These are phyloP conservation scores for Scaeva pyrastri DNA, from an alignment of 2,888 invertebrate genomes.

Conservation along the genomic window DNA sequence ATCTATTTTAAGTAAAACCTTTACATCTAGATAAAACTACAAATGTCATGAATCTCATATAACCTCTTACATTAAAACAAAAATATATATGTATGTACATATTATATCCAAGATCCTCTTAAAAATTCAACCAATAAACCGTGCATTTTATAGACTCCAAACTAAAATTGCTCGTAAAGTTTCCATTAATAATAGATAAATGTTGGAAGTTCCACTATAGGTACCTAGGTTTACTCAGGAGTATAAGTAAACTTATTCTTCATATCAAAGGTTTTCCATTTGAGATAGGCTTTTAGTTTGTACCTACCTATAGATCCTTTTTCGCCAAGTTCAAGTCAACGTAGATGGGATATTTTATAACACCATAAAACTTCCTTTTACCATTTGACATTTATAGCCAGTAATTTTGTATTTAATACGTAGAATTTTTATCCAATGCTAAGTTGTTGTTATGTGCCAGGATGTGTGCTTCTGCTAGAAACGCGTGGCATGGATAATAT, in stretches of 20 bases:
- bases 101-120: conserved; percentile 17
- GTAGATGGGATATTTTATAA: conserved; percentile 62
- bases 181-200: conserved; percentile 76
- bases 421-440: conserved; percentile 68
- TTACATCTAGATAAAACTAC: conserved; percentile 10
- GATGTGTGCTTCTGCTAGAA: conserved; percentile 43
- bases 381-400: conserved; percentile 71
- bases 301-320: conserved; percentile 48
- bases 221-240: too few species aligned
- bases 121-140: conserved; percentile 54
- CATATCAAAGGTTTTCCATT: conserved; percentile 28
- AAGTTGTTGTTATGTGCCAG: conserved; percentile 61
- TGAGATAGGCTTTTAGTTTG: background rate
- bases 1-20: conserved; percentile 50
- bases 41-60: conserved; percentile 32
- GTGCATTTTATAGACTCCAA: conserved; percentile 64
- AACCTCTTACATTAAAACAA: background rate
- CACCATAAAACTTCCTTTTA: conserved; percentile 72
- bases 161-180: conserved; percentile 66
- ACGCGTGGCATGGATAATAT: conserved; percentile 24
- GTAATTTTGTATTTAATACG: conserved; percentile 75
- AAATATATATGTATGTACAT: background rate
- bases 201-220: conserved; percentile 60
- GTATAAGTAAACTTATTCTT: conserved; percentile 1
- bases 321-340: background rate